These are phyloP conservation scores for Percina caprodes DNA, from an alignment of 2,113 vertebrate species.

Conservation along the genomic window DNA sequence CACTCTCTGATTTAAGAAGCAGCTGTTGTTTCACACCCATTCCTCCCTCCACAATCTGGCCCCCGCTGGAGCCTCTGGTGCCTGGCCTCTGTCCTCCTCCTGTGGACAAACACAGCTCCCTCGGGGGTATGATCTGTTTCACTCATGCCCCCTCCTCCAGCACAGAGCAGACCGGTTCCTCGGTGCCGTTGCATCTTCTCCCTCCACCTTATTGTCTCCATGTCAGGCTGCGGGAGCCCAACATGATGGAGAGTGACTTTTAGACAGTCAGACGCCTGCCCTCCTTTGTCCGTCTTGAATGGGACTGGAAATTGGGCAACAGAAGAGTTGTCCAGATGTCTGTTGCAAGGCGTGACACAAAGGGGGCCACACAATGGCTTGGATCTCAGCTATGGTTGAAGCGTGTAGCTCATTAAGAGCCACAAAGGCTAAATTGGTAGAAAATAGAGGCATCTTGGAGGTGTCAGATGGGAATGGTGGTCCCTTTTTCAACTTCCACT, in stretches of 20 bases:
- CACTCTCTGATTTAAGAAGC: slow-evolving; percentile 59
- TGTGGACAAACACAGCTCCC: slow-evolving; percentile 62
- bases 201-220: slow-evolving; percentile 75
- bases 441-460: slow-evolving; percentile 58
- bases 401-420: slow-evolving; percentile 66
- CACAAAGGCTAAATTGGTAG: slow-evolving; percentile 60
- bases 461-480: slow-evolving; percentile 30
- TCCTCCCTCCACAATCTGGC: slow-evolving; percentile 68
- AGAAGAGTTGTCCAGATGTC: slow-evolving; percentile 78
- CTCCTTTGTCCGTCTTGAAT: slow-evolving; percentile 75
- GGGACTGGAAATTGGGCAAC: slow-evolving; percentile 67
- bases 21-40: slow-evolving; percentile 72
- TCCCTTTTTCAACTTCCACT: slow-evolving; percentile 28
- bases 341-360: slow-evolving; percentile 65
- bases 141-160: slow-evolving; percentile 36
- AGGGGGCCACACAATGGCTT: slow-evolving; percentile 57
- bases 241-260: slow-evolving; percentile 80
- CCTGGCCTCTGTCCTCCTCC: slow-evolving; percentile 24
- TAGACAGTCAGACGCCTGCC: slow-evolving; percentile 67
- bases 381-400: slow-evolving; percentile 49
- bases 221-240: slow-evolving; percentile 74
- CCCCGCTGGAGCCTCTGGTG: slow-evolving; percentile 37
- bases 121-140: slow-evolving; percentile 52
- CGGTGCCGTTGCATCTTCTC: slow-evolving; percentile 25
- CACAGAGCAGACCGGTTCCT: slow-evolving; percentile 40